These are phyloP conservation scores for Chionodraco myersi DNA, from an alignment of 2,113 vertebrate species.

Conservation along the genomic window DNA sequence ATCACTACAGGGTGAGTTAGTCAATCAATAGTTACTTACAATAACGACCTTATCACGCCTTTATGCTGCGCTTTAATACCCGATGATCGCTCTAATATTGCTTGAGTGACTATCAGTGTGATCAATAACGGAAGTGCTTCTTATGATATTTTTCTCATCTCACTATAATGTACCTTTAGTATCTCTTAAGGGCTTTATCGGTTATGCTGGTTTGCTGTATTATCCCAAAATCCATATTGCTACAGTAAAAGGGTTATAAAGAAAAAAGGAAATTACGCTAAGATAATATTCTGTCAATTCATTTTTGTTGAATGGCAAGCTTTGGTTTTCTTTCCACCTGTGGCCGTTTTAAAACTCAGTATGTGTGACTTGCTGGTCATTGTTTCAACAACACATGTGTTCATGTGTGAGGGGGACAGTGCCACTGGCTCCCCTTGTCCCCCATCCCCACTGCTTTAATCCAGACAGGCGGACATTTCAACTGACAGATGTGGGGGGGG, in stretches of 20 bases:
- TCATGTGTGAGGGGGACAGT: not conserved
- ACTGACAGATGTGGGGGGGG: slow-evolving; percentile 59
- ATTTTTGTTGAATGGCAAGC: too few relatives aligned
- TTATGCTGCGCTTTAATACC: slow-evolving; percentile 27
- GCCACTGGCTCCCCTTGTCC: not conserved
- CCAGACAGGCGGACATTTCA: slow-evolving; percentile 67
- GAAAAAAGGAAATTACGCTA: too few relatives aligned
- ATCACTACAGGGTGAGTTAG: not conserved
- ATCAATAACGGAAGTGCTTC: slow-evolving; percentile 4
- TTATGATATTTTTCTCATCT: not conserved
- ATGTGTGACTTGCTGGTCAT: not conserved
- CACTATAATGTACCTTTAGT: not conserved
- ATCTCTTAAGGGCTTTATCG: accelerated
- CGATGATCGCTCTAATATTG: slow-evolving; percentile 10
- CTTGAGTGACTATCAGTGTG: slow-evolving; percentile 20
- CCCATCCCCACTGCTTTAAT: slow-evolving; percentile 36
- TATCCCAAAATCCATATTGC: not conserved
- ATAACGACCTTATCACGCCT: slow-evolving; percentile 20
- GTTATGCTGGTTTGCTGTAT: not conserved
- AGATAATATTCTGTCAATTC: too few relatives aligned
- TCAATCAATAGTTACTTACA: slow-evolving; percentile 31
- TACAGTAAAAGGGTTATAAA: not conserved
- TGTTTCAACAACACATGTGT: not conserved
- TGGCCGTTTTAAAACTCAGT: slow-evolving; percentile 9
- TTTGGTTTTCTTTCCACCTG: slow-evolving; percentile 9